Evolutionary conservation across 2,797 vertebrate genomes (phyloP).

Genomic region (Sebastes nivosus): DNA sequence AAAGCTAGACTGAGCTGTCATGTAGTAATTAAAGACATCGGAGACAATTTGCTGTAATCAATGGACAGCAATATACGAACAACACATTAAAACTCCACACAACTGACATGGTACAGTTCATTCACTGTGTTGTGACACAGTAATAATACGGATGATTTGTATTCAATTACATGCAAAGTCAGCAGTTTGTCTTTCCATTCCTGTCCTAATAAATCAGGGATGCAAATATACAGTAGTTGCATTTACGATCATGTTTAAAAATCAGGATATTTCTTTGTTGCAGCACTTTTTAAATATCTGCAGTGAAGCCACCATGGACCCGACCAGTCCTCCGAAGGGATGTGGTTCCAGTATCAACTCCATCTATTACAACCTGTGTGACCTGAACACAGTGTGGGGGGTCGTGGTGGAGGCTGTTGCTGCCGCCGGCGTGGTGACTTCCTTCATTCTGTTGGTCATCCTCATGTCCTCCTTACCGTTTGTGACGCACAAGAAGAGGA

Average conservation of each 20-base stretch:
- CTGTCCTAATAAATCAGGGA: background rate
- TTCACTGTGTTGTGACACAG: background rate
- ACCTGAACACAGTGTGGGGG: slow-evolving; percentile 88
- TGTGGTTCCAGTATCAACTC: slow-evolving; percentile 81
- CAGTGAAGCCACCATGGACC: slow-evolving; percentile 59
- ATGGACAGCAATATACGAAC: background rate
- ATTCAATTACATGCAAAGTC: background rate
- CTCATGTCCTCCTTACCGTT: slow-evolving; percentile 88
- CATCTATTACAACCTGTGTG: slow-evolving; percentile 91
- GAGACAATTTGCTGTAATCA: background rate
- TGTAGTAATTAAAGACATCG: background rate
- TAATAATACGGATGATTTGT: background rate
- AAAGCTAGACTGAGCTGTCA: background rate
- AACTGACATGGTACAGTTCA: background rate
- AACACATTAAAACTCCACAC: background rate
- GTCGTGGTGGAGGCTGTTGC: slow-evolving; percentile 87
- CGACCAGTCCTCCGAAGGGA: slow-evolving; percentile 66
- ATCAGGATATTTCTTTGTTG: slow-evolving; percentile 1
- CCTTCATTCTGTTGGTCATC: slow-evolving; percentile 85
- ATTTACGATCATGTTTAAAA: background rate
- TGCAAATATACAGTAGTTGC: background rate
- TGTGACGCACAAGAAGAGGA: slow-evolving; percentile 85
- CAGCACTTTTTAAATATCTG: slow-evolving; percentile 1
- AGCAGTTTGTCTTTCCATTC: background rate
- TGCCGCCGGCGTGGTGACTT: slow-evolving; percentile 83